Base-by-base conservation (phyloP, 2,113 vertebrate genomes). In the Cisticola juncidis region DNA sequence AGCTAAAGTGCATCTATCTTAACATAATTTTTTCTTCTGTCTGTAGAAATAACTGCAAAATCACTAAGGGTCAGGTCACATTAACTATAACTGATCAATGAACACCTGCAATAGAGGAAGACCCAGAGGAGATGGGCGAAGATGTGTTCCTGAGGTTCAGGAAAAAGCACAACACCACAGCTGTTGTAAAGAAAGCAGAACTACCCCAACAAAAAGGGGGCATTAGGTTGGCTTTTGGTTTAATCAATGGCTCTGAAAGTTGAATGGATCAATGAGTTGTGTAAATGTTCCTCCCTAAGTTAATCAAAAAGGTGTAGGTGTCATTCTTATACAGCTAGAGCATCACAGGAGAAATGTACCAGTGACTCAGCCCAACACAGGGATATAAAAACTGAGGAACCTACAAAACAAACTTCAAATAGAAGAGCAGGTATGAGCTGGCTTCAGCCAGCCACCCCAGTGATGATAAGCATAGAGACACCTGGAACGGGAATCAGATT, bases 1-100 rank as follows among this genome's bases (percentile, higher is more conserved):
- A 90, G 57, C 53, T 96, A 81, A 96, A 97, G 90, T 42, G 58
- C 64, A 95, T 42, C 47, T 47, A 62, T 72, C 73, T 95, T 94
- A 94, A 90, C 68, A 60, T 61, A 72, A 92, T 78, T 85, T 56
- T 95, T 93, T 82, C 62, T 56, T 91, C 35, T 84, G 36, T 76
- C 47, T 72, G 23, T 80, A 81, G 66, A 83, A 90, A 72, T 83
- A 76, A 76, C 36, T 68, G n/a, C 29, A 76, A 86, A 81, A 81
- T 83, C 70, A 62, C 58, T 70, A 95, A 44, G 85, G 85, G 78
- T 58, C 69, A 64, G 77, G 81, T 84, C 82, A 96, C 4, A 9
- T 79, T 78, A 85, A 21, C 51, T 78, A 29, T 60, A 88, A 79
- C 35, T 47, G 53, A 93, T 68, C 65, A 86, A 35, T 5, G 1